Conservation (phyloP, 1,140 invertebrate genomes). For the Aporrectodea caliginosa region DNA sequence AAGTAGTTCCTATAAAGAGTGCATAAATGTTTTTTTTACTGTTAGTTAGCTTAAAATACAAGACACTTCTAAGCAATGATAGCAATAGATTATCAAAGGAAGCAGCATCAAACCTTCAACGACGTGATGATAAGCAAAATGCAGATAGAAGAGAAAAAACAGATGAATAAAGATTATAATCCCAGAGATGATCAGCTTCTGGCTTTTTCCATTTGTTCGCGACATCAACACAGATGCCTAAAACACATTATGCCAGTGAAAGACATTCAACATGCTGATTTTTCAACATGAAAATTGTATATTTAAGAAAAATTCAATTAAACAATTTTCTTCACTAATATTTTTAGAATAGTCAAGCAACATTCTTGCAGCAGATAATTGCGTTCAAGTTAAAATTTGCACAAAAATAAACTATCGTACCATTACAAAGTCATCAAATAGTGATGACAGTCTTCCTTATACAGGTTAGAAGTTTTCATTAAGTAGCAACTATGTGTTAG, state of each 20-base stretch:
- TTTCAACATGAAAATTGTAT: not conserved
- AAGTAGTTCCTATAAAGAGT: not conserved
- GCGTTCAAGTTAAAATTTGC: too few relatives aligned
- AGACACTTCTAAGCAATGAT: not conserved
- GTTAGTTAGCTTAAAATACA: not conserved
- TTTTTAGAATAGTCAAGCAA: not conserved
- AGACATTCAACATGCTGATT: not conserved
- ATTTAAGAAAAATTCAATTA: not conserved
- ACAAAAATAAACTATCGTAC: not conserved
- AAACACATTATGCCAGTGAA: conserved; percentile 30
- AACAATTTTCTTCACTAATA: not conserved
- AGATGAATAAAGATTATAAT: conserved; percentile 48
- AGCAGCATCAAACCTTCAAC: conserved; percentile 49
- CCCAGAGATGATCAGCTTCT: conserved; percentile 49
- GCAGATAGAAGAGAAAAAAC: conserved; percentile 54
- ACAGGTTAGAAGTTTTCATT: too few relatives aligned
- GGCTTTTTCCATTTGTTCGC: conserved; percentile 46
- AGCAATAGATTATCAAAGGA: not conserved
- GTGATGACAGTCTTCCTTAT: too few relatives aligned
- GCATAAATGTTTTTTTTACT: not conserved
- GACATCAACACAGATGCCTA: conserved; percentile 51
- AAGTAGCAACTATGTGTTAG: too few relatives aligned
- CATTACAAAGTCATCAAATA: not conserved
- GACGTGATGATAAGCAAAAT: conserved; percentile 58
- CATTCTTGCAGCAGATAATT: too few relatives aligned